Conservation (phyloP, 2,113 vertebrate genomes). For the Nibea coibor region DNA sequence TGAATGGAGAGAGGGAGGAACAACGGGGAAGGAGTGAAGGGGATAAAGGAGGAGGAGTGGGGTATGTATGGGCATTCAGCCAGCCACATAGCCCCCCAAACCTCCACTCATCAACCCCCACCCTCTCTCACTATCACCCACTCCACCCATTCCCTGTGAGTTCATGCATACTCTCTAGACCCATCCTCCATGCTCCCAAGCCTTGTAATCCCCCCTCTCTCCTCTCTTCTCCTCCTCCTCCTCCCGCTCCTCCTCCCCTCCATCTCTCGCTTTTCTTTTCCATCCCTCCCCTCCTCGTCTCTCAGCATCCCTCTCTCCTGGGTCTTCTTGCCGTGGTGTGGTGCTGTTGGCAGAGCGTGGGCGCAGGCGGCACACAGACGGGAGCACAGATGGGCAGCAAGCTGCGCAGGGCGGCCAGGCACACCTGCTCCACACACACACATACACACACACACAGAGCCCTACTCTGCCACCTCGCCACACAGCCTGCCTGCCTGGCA, state of each 20-base stretch:
- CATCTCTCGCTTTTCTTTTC: conserved; percentile 56
- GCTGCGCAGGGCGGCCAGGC: conserved; percentile 84
- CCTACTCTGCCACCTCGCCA: conserved; percentile 72
- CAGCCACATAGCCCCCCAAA: conserved; percentile 51
- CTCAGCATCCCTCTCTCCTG: conserved; percentile 79
- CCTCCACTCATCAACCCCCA: conserved; percentile 36
- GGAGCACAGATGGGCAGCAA: conserved; percentile 88
- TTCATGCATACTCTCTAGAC: conserved; percentile 54
- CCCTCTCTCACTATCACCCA: conserved; percentile 36
- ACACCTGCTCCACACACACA: conserved; percentile 85
- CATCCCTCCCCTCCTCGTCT: conserved; percentile 67
- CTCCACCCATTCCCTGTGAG: conserved; percentile 52
- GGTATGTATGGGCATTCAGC: conserved; percentile 68
- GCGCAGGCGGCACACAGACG: conserved; percentile 86
- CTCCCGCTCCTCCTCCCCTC: conserved; percentile 21
- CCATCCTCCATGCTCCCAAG: background rate
- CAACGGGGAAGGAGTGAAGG: conserved; percentile 32
- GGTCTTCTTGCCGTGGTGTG: conserved; percentile 78
- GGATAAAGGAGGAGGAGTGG: conserved; percentile 44
- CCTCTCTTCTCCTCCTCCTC: conserved; percentile 41
- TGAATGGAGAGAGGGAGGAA: conserved; percentile 52
- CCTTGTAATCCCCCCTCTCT: conserved; percentile 27
- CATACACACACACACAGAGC: conserved; percentile 58
- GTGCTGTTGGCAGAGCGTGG: conserved; percentile 83
- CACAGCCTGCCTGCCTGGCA: conserved; percentile 75